Evolutionary conservation across 2,888 invertebrate species (phyloP), one percentile per base, ranked within the genome.

Genomic region (Xestia ashworthii): DNA sequence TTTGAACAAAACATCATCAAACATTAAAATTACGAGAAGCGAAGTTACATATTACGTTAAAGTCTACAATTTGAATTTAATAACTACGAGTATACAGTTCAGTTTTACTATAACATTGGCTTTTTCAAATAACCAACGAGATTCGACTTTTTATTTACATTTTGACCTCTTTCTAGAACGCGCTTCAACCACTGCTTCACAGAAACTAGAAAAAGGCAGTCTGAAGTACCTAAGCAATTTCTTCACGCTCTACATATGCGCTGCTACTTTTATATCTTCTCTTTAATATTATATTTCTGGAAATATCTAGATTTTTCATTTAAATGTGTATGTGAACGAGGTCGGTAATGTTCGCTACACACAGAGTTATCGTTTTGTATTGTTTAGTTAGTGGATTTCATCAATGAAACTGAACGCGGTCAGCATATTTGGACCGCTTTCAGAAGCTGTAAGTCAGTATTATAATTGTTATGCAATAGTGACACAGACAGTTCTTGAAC

Each of bases 171-270:
- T 60, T 55, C 25, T 55, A 41, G 16, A 25, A 41, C 22, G 46
- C 16, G 22, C 9, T 41, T 41, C 32, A 62, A 53, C 19, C 16
- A 22, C n/a, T 77, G 25, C 32, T 9, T 11, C 48, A 41, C 12
- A 32, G 46, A 32, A 76, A 77, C 19, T 66, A n/a, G 32, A 66
- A 77, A 44, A 25, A 41, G 8, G n/a, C 22, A 16, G 25, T 48
- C 53, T 38, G 19, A 14, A 25, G 11, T 12, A 64, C 12, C 22
- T 1, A 76, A 60, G 58, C 48, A 48, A 11, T 25, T 60, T 8
- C 12, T 19, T 48, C 41, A 38, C 53, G 64, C 38, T 22, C 25
- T 55, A 41, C 3, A 66, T 25, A 25, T 5, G 1, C 32, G 11
- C 48, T n/a, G n/a, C 64, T 55, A 14, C 11, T 50, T 58, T 55